A percentile compares a stretch with the other conserved stretches of the same genome.
Conservation (phyloP, 2,797 vertebrate genomes). For the Alauda arvensis region DNA sequence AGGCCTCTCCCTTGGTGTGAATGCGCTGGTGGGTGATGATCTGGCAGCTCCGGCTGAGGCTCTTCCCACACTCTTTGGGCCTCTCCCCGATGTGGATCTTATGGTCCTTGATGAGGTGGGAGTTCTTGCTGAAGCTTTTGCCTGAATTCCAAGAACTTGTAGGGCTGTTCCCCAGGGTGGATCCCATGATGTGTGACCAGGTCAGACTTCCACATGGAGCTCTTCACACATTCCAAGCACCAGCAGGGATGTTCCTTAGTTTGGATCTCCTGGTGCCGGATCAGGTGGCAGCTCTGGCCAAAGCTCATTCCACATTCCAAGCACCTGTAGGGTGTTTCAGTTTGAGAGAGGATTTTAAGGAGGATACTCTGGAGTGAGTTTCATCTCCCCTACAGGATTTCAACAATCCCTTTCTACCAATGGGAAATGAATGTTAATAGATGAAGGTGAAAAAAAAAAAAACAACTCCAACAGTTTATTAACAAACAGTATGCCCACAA, state of each 20-base stretch:
- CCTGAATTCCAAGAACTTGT: too few relatives aligned
- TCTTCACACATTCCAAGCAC: neutral
- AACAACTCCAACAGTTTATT: neutral
- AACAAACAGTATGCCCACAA: neutral
- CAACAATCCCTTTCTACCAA: neutral
- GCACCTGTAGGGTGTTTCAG: neutral
- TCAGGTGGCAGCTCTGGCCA: neutral
- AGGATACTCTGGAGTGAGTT: neutral
- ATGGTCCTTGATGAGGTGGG: too few relatives aligned
- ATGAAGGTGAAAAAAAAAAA: neutral
- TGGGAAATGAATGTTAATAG: neutral
- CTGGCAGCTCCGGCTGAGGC: neutral
- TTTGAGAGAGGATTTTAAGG: fast-evolving
- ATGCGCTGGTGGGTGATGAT: neutral
- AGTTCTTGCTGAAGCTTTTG: neutral
- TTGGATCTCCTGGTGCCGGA: neutral
- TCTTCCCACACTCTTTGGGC: neutral
- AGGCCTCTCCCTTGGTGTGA: neutral
- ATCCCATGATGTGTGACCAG: neutral
- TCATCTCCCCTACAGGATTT: neutral
- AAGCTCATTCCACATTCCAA: neutral
- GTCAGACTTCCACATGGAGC: neutral
- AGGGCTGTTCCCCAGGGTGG: neutral
- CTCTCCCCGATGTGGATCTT: neutral
- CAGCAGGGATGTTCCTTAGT: neutral